These are phyloP conservation scores for Phalloptychus januarius DNA, from an alignment of 2,797 vertebrate species.

Conservation along the genomic window DNA sequence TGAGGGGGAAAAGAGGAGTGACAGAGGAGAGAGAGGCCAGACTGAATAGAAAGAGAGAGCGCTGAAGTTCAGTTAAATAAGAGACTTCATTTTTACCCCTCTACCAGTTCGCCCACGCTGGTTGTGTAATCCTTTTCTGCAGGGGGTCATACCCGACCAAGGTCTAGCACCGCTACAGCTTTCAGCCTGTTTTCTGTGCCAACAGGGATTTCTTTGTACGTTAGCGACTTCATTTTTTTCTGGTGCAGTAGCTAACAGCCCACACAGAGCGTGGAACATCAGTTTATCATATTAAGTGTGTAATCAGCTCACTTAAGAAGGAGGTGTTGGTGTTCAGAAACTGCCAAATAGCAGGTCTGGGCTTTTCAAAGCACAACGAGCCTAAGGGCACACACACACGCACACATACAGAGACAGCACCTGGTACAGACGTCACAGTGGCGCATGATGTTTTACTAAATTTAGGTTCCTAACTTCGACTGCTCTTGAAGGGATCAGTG, in stretches of 20 bases:
- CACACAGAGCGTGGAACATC: slow-evolving; percentile 22
- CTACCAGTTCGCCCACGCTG: slow-evolving; percentile 38
- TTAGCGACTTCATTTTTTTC: not conserved
- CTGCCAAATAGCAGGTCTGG: slow-evolving; percentile 54
- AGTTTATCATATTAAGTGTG: slow-evolving; percentile 35
- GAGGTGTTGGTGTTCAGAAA: slow-evolving; percentile 33
- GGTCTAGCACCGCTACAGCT: not conserved
- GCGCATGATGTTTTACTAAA: slow-evolving; percentile 78
- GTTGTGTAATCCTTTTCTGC: slow-evolving; percentile 68
- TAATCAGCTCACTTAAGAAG: slow-evolving; percentile 45
- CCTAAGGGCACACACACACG: slow-evolving; percentile 13
- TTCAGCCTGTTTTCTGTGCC: slow-evolving; percentile 12
- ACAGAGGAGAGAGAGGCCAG: slow-evolving; percentile 12
- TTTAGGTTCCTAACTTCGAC: slow-evolving; percentile 73
- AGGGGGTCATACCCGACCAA: slow-evolving; percentile 32
- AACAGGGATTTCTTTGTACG: slow-evolving; percentile 25
- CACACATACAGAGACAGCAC: slow-evolving; percentile 33
- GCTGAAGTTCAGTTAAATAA: slow-evolving; percentile 34
- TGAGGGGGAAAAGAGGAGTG: slow-evolving; percentile 20
- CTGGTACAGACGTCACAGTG: slow-evolving; percentile 61
- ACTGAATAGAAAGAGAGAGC: slow-evolving; percentile 22
- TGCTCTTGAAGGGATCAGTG: slow-evolving; percentile 36
- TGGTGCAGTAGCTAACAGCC: not conserved
- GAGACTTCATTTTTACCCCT: slow-evolving; percentile 44
- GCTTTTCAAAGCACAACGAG: slow-evolving; percentile 46